Conservation (phyloP, 2,797 vertebrate species). For the Cyprinodon diabolis region DNA sequence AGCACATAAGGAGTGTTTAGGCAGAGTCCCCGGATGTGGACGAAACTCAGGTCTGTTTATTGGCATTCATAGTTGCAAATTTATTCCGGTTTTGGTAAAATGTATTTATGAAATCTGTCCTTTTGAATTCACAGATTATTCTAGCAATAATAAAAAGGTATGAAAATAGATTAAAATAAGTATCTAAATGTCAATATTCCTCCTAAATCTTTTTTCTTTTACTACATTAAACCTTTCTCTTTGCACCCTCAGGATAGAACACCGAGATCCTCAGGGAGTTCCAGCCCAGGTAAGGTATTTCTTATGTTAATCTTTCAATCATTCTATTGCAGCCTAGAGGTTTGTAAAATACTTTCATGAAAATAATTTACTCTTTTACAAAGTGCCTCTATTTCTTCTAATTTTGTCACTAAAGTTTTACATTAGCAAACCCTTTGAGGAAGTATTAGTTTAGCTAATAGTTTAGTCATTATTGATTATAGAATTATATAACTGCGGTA, state of each 20-base stretch:
- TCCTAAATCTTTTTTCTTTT: background rate
- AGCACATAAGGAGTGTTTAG: constrained; percentile 95
- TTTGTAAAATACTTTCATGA: background rate
- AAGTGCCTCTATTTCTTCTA: background rate
- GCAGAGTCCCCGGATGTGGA: constrained; percentile 84
- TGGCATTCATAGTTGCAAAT: background rate
- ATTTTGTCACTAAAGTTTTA: background rate
- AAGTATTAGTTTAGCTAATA: background rate
- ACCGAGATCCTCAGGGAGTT: constrained; percentile 44
- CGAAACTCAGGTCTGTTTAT: constrained; percentile 79
- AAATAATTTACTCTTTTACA: background rate
- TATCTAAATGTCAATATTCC: background rate
- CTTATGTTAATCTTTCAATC: background rate
- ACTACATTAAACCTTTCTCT: constrained; percentile 6
- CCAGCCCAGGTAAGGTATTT: constrained; percentile 67
- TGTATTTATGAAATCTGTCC: background rate
- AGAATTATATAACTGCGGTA: too few relatives aligned
- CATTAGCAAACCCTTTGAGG: background rate
- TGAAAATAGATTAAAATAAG: constrained; percentile 2
- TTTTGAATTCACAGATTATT: constrained; percentile 67
- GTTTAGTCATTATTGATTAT: too few relatives aligned
- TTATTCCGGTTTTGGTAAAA: background rate
- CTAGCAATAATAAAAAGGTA: constrained; percentile 75
- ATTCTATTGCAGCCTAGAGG: background rate
- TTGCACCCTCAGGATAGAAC: constrained; percentile 63